Evolutionary conservation across 2,888 invertebrate species (phyloP).

Genomic region (Cephonodes hylas): DNA sequence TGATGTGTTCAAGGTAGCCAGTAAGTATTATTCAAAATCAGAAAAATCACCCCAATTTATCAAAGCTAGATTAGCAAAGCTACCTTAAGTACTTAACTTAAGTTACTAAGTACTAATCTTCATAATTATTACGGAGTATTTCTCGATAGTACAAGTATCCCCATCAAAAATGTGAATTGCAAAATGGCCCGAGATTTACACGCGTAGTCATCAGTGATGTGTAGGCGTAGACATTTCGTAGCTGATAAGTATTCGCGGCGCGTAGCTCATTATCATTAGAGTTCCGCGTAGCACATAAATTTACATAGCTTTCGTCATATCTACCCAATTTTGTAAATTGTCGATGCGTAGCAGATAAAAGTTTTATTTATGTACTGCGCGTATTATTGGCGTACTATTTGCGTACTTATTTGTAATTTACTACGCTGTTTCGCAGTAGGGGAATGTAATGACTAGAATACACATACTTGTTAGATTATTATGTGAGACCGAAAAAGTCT

Average conservation of each 20-base stretch:
- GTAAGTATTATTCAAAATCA: too few species aligned
- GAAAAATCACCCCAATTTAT: too few species aligned
- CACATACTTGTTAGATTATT: too few species aligned
- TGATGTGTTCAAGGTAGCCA: too few species aligned
- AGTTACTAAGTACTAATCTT: too few species aligned
- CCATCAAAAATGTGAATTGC: not conserved
- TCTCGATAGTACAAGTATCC: too few species aligned
- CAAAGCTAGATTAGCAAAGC: too few species aligned
- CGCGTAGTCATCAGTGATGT: not conserved
- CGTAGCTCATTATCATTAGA: slow-evolving; percentile 9
- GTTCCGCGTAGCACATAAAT: slow-evolving; percentile 9
- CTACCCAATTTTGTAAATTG: slow-evolving; percentile 9
- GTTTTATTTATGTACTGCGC: not conserved
- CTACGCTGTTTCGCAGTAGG: not conserved
- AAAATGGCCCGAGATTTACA: not conserved
- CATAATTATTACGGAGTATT: too few species aligned
- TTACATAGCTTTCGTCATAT: slow-evolving; percentile 1
- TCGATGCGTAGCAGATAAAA: slow-evolving; percentile 7
- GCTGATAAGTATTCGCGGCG: slow-evolving; percentile 4
- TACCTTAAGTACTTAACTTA: too few species aligned
- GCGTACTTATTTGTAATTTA: not conserved
- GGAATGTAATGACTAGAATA: too few species aligned
- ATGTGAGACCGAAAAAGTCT: too few species aligned
- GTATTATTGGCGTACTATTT: not conserved
- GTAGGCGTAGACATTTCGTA: slow-evolving; percentile 5